Conservation (phyloP, 2,888 invertebrate species). For the Polia nebulosa region DNA sequence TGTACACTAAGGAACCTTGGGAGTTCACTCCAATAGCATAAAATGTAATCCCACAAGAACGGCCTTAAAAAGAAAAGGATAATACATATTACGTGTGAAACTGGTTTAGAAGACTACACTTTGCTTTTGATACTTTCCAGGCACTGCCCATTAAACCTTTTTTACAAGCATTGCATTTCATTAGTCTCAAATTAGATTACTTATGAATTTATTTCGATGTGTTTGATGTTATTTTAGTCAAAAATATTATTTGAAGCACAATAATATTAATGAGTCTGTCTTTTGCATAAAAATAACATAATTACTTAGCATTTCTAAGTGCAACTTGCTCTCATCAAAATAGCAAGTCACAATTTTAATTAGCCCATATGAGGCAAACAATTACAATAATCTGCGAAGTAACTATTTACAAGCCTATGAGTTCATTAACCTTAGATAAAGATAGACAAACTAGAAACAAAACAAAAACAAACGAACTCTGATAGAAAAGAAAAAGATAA, state of each 20-base stretch:
- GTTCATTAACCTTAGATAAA: conserved; percentile 24
- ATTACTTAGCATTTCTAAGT: background rate
- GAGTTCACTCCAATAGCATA: background rate
- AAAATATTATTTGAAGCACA: background rate
- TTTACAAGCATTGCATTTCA: background rate
- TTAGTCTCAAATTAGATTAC: background rate
- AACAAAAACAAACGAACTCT: background rate
- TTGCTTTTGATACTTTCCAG: background rate
- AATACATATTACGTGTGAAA: background rate
- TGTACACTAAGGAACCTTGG: background rate
- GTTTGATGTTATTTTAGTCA: background rate
- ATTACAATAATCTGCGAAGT: background rate
- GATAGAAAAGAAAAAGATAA: background rate
- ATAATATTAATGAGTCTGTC: background rate
- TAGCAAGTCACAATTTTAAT: too few relatives aligned
- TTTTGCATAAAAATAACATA: background rate
- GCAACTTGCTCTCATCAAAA: background rate
- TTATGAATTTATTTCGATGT: background rate
- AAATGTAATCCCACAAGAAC: too few relatives aligned
- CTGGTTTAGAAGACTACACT: too few relatives aligned
- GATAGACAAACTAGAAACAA: conserved; percentile 6
- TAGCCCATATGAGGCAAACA: background rate
- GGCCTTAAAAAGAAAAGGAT: too few relatives aligned
- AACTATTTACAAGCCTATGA: background rate
- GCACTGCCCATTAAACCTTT: background rate